A percentile compares a stretch with the other conserved stretches of the same genome.
These are phyloP conservation scores for Parus major DNA, from an alignment of 2,113 vertebrate genomes.

Conservation along the genomic window DNA sequence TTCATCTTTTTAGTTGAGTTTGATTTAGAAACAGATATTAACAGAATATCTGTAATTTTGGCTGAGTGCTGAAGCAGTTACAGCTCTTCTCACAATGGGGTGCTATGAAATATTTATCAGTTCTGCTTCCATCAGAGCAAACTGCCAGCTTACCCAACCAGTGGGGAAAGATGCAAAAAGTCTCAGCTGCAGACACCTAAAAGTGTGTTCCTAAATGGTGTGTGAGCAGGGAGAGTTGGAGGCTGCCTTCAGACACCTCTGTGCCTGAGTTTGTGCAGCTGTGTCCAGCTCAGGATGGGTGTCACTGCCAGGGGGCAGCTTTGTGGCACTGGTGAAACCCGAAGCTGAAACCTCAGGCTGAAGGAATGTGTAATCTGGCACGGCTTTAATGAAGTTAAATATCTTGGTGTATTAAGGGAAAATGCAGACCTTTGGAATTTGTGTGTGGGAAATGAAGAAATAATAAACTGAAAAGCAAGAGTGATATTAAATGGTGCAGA, in stretches of 20 bases:
- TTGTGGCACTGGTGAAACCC: background rate
- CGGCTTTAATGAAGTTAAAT: background rate
- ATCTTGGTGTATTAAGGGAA: background rate
- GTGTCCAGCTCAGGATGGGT: background rate
- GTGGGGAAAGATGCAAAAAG: background rate
- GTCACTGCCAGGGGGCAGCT: background rate
- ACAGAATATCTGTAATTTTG: background rate
- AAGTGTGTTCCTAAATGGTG: background rate
- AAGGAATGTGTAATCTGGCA: background rate
- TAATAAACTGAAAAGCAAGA: background rate
- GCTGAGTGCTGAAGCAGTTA: background rate
- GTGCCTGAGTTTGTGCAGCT: background rate
- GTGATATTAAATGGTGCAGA: background rate
- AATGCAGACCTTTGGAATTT: background rate
- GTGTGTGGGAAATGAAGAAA: background rate
- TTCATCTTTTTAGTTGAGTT: background rate
- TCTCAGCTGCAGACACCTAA: background rate
- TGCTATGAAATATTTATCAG: slow-evolving; percentile 14
- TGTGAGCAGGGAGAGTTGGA: background rate
- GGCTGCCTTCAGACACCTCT: background rate
- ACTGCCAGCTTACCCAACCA: background rate
- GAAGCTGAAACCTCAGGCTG: background rate
- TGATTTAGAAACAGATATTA: background rate
- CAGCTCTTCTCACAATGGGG: background rate
- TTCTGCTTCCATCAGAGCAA: background rate